These are phyloP conservation scores for Drosophila suzukii DNA, from an alignment of 1,140 invertebrate species.

Conservation along the genomic window DNA sequence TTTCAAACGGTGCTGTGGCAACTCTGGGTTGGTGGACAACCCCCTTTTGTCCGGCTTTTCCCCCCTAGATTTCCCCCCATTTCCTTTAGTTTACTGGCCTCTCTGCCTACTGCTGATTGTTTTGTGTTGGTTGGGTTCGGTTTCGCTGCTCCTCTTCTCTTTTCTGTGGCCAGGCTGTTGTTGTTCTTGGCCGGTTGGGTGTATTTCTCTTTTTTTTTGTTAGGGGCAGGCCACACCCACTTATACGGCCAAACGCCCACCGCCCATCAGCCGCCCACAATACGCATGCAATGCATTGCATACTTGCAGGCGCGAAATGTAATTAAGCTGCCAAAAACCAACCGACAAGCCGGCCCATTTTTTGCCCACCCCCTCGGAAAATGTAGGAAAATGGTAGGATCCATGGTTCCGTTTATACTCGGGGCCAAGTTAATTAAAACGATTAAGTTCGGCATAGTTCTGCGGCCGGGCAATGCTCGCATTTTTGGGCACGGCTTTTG, in stretches of 20 bases:
- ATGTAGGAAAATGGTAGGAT: neutral
- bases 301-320: conserved; percentile 79
- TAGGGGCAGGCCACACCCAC: conserved; percentile 20
- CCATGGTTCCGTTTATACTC: conserved; percentile 29
- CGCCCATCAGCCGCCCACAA: neutral
- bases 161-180: neutral
- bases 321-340: conserved; percentile 76
- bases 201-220: neutral
- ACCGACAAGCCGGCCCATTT: conserved; percentile 18
- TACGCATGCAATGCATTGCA: conserved; percentile 52
- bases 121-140: conserved; percentile 40
- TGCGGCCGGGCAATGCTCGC: conserved; percentile 38
- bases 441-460: conserved; percentile 70
- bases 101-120: conserved; percentile 34
- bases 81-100: neutral
- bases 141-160: conserved; percentile 1
- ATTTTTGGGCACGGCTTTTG: conserved; percentile 29
- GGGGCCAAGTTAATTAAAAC: conserved; percentile 68
- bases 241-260: neutral
- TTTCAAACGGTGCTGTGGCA: conserved; percentile 46
- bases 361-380: neutral
- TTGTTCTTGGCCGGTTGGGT: neutral
- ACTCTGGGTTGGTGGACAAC: conserved; percentile 23
- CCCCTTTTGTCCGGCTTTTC: neutral
- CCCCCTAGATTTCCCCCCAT: conserved; percentile 1